These are phyloP conservation scores for Anas acuta DNA, from an alignment of 2,797 vertebrate genomes.

Conservation along the genomic window DNA sequence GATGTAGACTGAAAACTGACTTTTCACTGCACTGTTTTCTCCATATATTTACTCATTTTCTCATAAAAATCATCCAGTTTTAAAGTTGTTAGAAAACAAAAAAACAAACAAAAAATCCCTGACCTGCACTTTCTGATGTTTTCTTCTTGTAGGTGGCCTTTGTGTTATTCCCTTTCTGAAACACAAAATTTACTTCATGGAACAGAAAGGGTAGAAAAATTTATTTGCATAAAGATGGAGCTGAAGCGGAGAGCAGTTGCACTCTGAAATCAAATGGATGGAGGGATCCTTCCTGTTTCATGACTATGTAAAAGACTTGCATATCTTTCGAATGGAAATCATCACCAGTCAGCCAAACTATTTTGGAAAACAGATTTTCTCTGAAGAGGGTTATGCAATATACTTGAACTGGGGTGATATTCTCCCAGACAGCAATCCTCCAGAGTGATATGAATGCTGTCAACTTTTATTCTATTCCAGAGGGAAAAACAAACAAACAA, in stretches of 20 bases:
- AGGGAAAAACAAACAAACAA: not conserved
- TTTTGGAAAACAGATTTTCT: not conserved
- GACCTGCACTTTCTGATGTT: not conserved
- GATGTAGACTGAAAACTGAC: not conserved
- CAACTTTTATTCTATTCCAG: not conserved
- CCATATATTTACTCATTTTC: not conserved
- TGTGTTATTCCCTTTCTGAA: not conserved
- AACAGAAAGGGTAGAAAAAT: not conserved
- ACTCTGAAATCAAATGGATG: not conserved
- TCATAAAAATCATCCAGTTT: not conserved
- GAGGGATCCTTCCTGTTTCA: conserved; percentile 1
- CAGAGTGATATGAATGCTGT: not conserved
- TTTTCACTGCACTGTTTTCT: not conserved
- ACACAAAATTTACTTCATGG: not conserved
- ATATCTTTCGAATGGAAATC: not conserved
- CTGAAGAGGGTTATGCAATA: not conserved
- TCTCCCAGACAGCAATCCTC: not conserved
- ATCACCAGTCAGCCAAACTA: not conserved
- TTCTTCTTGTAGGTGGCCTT: not conserved
- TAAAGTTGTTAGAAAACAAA: not conserved
- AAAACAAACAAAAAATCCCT: not conserved
- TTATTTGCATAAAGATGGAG: not conserved
- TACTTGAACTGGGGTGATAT: not conserved
- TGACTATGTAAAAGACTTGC: not conserved
- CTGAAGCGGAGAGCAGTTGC: not conserved